Evolutionary conservation across 2,113 vertebrate species (phyloP).

Genomic region (Myocastor coypus): DNA sequence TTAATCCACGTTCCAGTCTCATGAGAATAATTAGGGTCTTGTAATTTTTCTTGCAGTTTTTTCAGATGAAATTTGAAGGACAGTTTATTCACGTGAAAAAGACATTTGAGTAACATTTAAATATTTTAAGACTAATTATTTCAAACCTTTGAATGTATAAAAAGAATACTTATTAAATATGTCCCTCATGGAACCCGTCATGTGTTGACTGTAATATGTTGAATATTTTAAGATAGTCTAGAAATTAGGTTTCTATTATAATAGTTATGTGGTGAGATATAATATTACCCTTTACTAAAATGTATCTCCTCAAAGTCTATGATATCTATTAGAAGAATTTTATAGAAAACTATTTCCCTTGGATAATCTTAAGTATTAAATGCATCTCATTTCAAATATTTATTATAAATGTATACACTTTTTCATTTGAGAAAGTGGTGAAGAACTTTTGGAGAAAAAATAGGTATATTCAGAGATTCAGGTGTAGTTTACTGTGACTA

Average conservation of each 20-base stretch:
- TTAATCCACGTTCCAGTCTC: neutral
- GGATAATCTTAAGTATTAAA: neutral
- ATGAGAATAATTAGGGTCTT: neutral
- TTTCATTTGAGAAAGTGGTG: neutral
- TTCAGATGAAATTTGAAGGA: neutral
- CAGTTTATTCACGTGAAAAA: neutral
- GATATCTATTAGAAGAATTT: neutral
- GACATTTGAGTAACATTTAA: neutral
- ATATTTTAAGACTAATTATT: neutral
- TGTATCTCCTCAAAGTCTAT: neutral
- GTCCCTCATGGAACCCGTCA: neutral
- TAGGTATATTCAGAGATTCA: neutral
- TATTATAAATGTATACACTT: neutral
- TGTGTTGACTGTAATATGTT: neutral
- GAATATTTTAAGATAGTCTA: neutral
- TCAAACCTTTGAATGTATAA: neutral
- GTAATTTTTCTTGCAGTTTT: neutral
- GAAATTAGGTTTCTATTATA: neutral
- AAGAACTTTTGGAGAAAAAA: neutral
- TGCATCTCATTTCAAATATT: neutral
- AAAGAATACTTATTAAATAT: neutral
- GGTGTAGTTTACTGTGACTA: neutral
- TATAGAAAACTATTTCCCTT: neutral
- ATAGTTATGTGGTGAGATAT: neutral
- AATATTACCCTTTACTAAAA: constrained; percentile 6